These are phyloP conservation scores for Amphiprion ocellaris DNA, from an alignment of 2,113 vertebrate species.

Conservation along the genomic window DNA sequence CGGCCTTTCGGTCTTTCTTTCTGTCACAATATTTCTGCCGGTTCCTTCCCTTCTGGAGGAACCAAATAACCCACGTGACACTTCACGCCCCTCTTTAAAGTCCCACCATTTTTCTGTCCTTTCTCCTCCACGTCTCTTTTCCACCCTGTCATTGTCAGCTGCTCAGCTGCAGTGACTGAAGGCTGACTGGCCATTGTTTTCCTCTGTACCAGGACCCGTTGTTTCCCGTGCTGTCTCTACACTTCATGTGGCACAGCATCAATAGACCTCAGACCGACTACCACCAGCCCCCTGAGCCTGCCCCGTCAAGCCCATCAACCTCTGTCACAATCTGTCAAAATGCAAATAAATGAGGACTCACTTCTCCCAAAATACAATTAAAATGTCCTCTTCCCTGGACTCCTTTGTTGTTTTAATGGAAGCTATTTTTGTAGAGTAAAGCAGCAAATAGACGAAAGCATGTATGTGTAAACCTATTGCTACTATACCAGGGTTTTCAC, in stretches of 20 bases:
- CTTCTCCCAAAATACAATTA: not conserved
- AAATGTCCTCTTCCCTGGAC: not conserved
- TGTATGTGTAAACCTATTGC: too few species aligned
- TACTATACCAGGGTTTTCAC: too few species aligned
- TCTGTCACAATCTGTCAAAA: not conserved
- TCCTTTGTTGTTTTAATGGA: too few species aligned
- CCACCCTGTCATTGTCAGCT: slow-evolving; percentile 58
- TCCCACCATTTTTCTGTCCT: not conserved
- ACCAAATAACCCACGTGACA: slow-evolving; percentile 30
- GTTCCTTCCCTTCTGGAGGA: slow-evolving; percentile 1
- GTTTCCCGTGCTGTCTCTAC: slow-evolving; percentile 56
- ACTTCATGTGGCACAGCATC: slow-evolving; percentile 49
- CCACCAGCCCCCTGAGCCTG: slow-evolving; percentile 13
- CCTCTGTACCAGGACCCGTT: slow-evolving; percentile 77
- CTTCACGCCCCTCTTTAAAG: slow-evolving; percentile 27
- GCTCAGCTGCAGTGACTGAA: slow-evolving; percentile 61
- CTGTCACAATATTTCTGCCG: slow-evolving; percentile 8
- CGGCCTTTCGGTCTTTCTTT: slow-evolving; percentile 14
- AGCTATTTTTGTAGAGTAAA: too few species aligned
- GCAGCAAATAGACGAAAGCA: too few species aligned
- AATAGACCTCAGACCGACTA: slow-evolving; percentile 48
- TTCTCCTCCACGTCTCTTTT: not conserved
- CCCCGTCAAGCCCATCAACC: not conserved
- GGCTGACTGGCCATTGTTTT: slow-evolving; percentile 76
- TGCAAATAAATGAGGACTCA: too few species aligned